Base-by-base conservation (phyloP, 2,797 vertebrate genomes). In the Ciconia nigra region DNA sequence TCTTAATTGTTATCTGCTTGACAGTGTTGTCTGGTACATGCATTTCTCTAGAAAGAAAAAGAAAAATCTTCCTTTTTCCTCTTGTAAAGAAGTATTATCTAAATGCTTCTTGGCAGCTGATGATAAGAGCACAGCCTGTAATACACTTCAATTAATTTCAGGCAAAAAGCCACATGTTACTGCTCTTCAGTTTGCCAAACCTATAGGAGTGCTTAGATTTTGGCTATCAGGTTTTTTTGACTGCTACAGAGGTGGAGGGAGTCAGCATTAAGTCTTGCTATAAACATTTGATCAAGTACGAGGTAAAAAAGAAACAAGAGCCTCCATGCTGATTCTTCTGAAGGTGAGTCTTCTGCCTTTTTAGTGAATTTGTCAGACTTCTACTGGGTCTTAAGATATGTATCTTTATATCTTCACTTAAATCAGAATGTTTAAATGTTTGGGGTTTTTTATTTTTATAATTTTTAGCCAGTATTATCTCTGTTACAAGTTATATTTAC, bases 71-170 rank as follows among this genome's bases (percentile, higher is more conserved):
- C 18, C 70, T 83, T 87, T 70, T 77, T 80, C 25, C 14, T 89
- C 78, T 70, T 84, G 59, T 95, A 74, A 92, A 87, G 88, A 29
- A 90, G 37, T 44, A 95, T 96, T 96, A 94, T 85, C 94, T 63
- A 94, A 96, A 97, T 97, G 71, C 29, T 85, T 90, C 88, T 93
- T 97, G 96, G 92, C 95, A 96, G 92, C 19, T 89, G 93, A 83
- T 89, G 96, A 94, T 97, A 97, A 97, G 83, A 96, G 63, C 81
- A 91, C 35, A 93, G 94, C 28, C 92, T 65, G 29, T 87, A 96
- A 95, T 96, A 94, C 83, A 87, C 83, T 96, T 96, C 94, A 94
- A 93, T 97, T 96, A 96, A 95, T 92, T 94, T 97, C 92, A 69
- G 96, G 96, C 94, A 95, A 73, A 63, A 82, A 83, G 94, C 95